Base-by-base conservation (phyloP, 2,113 vertebrate genomes). In the Apeltes quadracus region DNA sequence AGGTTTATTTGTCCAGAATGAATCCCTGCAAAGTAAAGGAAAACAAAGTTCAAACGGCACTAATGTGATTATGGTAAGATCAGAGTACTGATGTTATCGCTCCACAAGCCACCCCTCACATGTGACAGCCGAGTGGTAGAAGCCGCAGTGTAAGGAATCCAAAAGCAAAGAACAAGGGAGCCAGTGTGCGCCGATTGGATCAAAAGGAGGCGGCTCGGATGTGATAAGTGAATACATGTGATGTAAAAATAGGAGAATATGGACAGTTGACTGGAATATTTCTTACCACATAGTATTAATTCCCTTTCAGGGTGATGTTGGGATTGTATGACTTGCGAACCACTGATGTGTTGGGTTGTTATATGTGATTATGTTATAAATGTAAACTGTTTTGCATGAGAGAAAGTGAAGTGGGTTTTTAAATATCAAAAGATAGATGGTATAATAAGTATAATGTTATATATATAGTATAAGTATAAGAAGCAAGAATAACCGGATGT, bases 21-120 rank as follows among this genome's bases (percentile, higher is more conserved):
- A 76, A 78, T 87, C 85, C 92, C 88, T 72, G 62, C 11, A 18
- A 76, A 51, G 67, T 27, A 61, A 79, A 82, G 81, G 43, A 91
- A 92, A 91, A 90, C 87, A 90, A 78, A 84, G 86, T 91, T 92
- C 85, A 90, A 92, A 90, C 84, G 0, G 53, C 48, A 34, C 84
- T 89, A 84, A 90, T 88, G 81, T 64, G 87, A 92, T 90, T 91
- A 90, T 65, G 76, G 76, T 0, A 80, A 90, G 90, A 92, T 90
- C 89, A 90, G 89, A 92, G 90, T 55, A 6, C 77, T 82, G 90
- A 91, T 90, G 72, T 76, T 75, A 84, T 90, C 78, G 46, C 80
- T 46, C 81, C 81, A 62, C 46, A 72, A 78, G 72, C 69, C 69
- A 62, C 65, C 74, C 25, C 64, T 75, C 71, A 67, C 61, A 79